These are phyloP conservation scores for Nymphicus hollandicus DNA, from an alignment of 2,113 vertebrate species.

Conservation along the genomic window DNA sequence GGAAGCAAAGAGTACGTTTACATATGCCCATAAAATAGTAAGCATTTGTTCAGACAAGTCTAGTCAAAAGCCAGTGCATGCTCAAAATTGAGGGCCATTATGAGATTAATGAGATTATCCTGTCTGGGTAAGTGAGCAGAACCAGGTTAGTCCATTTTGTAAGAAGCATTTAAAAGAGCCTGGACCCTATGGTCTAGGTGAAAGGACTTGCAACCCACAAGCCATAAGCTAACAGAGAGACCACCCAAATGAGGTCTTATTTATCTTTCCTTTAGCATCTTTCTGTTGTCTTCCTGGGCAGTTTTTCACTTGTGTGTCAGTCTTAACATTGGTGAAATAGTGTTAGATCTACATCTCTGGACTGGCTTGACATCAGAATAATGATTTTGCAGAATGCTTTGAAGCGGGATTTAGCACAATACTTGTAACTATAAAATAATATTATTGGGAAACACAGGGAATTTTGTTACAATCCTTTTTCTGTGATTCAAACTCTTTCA, in stretches of 20 bases:
- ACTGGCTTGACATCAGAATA: not conserved
- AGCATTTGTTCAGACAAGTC: not conserved
- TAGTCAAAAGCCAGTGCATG: not conserved
- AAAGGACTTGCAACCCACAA: not conserved
- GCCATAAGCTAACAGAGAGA: not conserved
- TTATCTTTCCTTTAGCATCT: not conserved
- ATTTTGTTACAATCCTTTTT: not conserved
- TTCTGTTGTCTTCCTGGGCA: not conserved
- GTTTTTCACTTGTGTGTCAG: not conserved
- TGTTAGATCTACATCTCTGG: not conserved
- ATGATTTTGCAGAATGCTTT: not conserved
- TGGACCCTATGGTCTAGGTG: not conserved
- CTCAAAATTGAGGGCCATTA: slow-evolving; percentile 31
- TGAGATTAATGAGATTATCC: slow-evolving; percentile 56
- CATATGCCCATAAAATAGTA: not conserved
- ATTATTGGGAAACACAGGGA: not conserved
- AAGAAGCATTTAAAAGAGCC: not conserved
- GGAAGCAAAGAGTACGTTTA: not conserved
- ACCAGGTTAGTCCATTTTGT: slow-evolving; percentile 34
- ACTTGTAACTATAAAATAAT: not conserved
- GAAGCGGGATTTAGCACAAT: not conserved
- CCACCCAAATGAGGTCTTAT: not conserved
- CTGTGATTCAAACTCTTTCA: not conserved
- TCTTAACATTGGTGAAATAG: not conserved
- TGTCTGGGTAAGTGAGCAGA: slow-evolving; percentile 38